These are phyloP conservation scores for Rhyacichthys aspro DNA, from an alignment of 2,797 vertebrate genomes.

Conservation along the genomic window DNA sequence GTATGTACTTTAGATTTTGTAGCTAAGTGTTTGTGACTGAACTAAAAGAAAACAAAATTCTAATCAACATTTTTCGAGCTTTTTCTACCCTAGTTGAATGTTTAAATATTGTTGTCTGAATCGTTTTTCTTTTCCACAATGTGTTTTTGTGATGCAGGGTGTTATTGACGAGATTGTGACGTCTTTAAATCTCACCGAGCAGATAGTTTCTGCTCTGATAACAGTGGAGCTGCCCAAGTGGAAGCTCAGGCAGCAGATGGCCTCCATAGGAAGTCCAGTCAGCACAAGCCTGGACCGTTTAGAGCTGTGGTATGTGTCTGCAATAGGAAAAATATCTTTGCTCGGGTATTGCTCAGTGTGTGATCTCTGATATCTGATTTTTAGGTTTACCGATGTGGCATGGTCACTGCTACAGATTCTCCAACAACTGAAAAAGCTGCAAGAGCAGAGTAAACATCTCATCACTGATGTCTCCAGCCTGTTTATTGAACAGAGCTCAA, in stretches of 20 bases:
- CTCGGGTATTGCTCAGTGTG: too few species aligned
- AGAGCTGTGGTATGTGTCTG: constrained; percentile 80
- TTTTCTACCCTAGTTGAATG: too few species aligned
- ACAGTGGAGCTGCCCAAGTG: constrained; percentile 77
- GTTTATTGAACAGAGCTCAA: constrained; percentile 52
- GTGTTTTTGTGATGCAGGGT: constrained; percentile 61
- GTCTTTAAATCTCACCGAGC: constrained; percentile 64
- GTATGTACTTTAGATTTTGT: too few species aligned
- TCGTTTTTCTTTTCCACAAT: too few species aligned
- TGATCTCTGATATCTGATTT: not conserved
- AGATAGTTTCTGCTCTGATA: constrained; percentile 63
- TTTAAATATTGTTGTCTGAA: not conserved
- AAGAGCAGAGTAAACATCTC: constrained; percentile 82
- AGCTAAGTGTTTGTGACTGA: too few species aligned
- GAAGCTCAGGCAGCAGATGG: constrained; percentile 79
- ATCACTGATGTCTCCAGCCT: constrained; percentile 67
- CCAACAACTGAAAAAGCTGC: constrained; percentile 77
- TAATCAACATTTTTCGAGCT: too few species aligned
- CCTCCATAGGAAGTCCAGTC: constrained; percentile 80
- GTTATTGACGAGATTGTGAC: constrained; percentile 75
- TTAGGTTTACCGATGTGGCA: constrained; percentile 84
- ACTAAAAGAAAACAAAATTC: too few species aligned
- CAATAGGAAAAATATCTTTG: too few species aligned
- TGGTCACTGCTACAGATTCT: constrained; percentile 78
- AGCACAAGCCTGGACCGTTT: constrained; percentile 73